Evolutionary conservation across 2,797 vertebrate genomes (phyloP).

Genomic region (Peromyscus aztecus): DNA sequence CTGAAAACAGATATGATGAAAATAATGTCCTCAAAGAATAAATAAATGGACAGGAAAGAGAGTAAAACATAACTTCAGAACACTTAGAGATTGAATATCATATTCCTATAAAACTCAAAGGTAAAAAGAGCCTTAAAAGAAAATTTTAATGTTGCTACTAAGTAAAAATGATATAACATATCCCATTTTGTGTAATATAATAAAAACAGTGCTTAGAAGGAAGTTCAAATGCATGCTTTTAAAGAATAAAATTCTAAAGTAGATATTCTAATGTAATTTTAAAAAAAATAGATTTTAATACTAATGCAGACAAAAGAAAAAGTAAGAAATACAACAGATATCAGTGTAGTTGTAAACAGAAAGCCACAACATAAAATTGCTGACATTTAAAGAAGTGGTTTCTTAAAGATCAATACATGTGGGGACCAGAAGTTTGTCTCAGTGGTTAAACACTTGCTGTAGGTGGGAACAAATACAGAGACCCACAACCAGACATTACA

Average conservation of each 20-base stretch:
- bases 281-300: background rate
- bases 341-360: background rate
- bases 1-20: background rate
- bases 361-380: background rate
- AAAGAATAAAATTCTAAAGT: background rate
- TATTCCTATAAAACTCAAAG: background rate
- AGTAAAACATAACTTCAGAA: background rate
- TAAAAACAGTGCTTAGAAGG: background rate
- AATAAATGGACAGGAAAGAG: background rate
- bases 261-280: background rate
- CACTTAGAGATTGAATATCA: background rate
- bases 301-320: background rate
- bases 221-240: background rate
- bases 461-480: background rate
- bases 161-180: background rate
- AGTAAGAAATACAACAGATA: background rate
- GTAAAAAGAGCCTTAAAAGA: background rate
- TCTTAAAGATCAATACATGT: background rate
- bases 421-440: background rate
- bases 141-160: background rate
- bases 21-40: background rate
- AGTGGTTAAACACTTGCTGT: background rate
- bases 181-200: background rate
- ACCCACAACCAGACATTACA: background rate
- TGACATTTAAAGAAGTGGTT: background rate